Percentiles rank a stretch among this genome's conserved stretches.
Conservation (phyloP, 2,113 vertebrate genomes). For the Cephalopholis sonnerati region DNA sequence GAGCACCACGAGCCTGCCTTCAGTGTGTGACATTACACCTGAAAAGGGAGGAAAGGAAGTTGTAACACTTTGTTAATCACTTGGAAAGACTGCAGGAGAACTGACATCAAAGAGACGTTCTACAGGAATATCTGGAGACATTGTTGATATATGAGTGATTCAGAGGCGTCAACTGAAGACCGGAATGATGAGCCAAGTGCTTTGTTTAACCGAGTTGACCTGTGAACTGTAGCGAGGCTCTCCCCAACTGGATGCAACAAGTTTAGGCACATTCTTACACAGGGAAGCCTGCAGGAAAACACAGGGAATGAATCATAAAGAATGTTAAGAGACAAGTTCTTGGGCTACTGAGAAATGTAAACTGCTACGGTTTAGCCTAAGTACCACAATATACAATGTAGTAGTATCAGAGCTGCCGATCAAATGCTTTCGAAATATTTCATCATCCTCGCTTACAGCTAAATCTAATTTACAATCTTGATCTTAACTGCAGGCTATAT, state of each 20-base stretch:
- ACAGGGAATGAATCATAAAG: background rate
- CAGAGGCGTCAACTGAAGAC: background rate
- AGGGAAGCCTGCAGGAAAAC: background rate
- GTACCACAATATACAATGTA: background rate
- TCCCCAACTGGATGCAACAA: background rate
- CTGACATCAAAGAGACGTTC: background rate
- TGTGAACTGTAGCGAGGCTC: background rate
- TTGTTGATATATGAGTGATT: background rate
- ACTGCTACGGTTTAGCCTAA: background rate
- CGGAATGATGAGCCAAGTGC: background rate
- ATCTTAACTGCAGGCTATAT: too few relatives aligned
- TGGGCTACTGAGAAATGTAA: background rate
- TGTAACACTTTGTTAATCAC: background rate
- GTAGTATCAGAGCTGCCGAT: background rate
- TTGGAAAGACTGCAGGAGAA: background rate
- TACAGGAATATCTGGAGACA: background rate
- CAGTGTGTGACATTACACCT: background rate
- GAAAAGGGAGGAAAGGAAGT: background rate
- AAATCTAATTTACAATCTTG: background rate
- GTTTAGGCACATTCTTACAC: constrained; percentile 28
- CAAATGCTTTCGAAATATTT: background rate
- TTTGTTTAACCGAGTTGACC: background rate
- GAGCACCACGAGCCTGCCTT: background rate
- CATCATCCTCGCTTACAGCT: background rate
- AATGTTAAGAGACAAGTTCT: background rate